Percentiles rank a stretch among this genome's conserved stretches.
Evolutionary conservation across 2,113 vertebrate species (phyloP).

Genomic region (Engystomops pustulosus): DNA sequence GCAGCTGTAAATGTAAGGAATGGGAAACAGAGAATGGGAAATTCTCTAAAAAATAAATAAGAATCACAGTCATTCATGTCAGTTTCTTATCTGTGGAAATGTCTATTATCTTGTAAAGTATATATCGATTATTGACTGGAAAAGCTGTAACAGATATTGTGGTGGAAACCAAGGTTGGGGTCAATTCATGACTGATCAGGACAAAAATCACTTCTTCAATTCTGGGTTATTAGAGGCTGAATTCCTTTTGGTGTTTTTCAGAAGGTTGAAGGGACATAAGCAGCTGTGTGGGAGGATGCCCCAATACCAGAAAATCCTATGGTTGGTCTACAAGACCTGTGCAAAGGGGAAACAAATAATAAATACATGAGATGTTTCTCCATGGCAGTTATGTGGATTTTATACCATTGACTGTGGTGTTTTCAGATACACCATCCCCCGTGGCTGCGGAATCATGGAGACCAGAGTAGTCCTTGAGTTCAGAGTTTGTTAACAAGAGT

Average conservation of each 20-base stretch:
- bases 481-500: constrained; percentile 87
- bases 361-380: constrained; percentile 27
- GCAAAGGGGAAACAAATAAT: constrained; percentile 63
- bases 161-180: neutral
- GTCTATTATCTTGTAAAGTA: neutral
- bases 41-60: neutral
- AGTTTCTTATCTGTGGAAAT: neutral
- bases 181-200: neutral
- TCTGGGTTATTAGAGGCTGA: constrained; percentile 44
- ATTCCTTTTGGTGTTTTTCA: constrained; percentile 35
- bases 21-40: neutral
- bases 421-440: constrained; percentile 77
- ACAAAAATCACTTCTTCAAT: neutral
- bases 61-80: neutral
- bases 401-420: constrained; percentile 86
- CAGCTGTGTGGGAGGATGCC: constrained; percentile 64
- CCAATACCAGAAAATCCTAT: constrained; percentile 58
- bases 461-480: constrained; percentile 93
- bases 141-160: neutral
- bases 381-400: constrained; percentile 73
- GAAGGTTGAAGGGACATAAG: constrained; percentile 58
- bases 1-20: neutral
- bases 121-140: neutral
- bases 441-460: constrained; percentile 82
- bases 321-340: constrained; percentile 66